A percentile compares a stretch with the other conserved stretches of the same genome.
Evolutionary conservation across 2,888 invertebrate genomes (phyloP).

Genomic region (Tridacna gigas): DNA sequence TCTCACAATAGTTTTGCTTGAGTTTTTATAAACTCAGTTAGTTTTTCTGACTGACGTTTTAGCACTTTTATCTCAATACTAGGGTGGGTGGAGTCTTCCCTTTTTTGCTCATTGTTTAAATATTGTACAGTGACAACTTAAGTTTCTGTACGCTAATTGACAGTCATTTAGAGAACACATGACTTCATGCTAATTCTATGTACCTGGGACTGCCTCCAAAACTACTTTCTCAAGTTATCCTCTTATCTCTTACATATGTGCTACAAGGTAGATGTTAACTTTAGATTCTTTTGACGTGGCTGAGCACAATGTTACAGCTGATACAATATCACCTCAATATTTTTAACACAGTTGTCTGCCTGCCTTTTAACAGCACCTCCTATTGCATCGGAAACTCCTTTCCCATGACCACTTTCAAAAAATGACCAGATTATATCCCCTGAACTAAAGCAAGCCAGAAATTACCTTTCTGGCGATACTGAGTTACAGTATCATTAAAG

Average conservation of each 20-base stretch:
- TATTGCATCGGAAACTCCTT: constrained; percentile 80
- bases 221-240: background rate
- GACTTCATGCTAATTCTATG: background rate
- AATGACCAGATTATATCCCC: constrained; percentile 77
- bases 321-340: background rate
- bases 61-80: too few species aligned
- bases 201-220: background rate
- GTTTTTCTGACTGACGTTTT: too few species aligned
- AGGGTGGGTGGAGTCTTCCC: too few species aligned
- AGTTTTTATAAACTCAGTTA: too few species aligned
- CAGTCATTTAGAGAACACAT: background rate
- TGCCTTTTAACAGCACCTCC: constrained; percentile 74
- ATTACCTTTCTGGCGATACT: constrained; percentile 83
- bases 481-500: constrained; percentile 76
- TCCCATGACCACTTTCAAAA: constrained; percentile 81
- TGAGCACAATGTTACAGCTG: background rate
- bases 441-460: constrained; percentile 70
- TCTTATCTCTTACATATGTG: background rate
- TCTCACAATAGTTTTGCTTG: too few species aligned
- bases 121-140: background rate
- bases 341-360: background rate
- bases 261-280: background rate
- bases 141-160: background rate
- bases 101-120: background rate
- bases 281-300: background rate